phyloP scores from a whole-genome alignment of 2,888 invertebrate genomes.

The Augiades crinisus region DNA sequence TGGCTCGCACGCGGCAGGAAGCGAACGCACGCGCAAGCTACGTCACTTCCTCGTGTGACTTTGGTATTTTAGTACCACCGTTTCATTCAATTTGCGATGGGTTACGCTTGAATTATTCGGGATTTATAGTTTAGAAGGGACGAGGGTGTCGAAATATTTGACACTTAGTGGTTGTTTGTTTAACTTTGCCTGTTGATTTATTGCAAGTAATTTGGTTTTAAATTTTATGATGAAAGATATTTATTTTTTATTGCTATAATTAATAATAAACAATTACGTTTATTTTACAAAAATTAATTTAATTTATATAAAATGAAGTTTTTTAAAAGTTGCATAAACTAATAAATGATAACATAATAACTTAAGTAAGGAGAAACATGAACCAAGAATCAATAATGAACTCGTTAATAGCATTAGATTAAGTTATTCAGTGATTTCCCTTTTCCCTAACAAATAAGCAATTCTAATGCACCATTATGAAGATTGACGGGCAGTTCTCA shows the following conservation, averaged over 20 bases:
- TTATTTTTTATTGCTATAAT: too few species aligned
- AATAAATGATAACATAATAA: too few species aligned
- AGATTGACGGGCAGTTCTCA: conserved; percentile 55
- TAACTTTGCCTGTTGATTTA: conserved; percentile 7
- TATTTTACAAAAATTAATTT: too few species aligned
- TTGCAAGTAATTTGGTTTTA: neutral
- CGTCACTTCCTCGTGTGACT: conserved; percentile 68
- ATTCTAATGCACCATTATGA: conserved; percentile 46
- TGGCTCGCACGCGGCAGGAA: conserved; percentile 76
- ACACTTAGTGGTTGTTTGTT: conserved; percentile 27
- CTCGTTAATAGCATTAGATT: neutral
- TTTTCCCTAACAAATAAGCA: conserved; percentile 11
- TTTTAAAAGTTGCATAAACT: too few species aligned
- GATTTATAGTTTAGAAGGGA: conserved; percentile 37
- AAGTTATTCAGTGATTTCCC: conserved; percentile 16
- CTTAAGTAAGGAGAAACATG: neutral
- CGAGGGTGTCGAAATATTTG: conserved; percentile 28
- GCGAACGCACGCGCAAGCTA: conserved; percentile 72
- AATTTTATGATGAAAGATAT: too few species aligned
- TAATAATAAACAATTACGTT: too few species aligned
- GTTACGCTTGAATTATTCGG: conserved; percentile 32
- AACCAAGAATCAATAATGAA: neutral
- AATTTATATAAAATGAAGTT: too few species aligned
- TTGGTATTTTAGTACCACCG: conserved; percentile 65
- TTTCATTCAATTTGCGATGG: conserved; percentile 51